A percentile compares a stretch with the other conserved stretches of the same genome.
Evolutionary conservation across 2,888 invertebrate species (phyloP).

Genomic region (Crematogaster levior): DNA sequence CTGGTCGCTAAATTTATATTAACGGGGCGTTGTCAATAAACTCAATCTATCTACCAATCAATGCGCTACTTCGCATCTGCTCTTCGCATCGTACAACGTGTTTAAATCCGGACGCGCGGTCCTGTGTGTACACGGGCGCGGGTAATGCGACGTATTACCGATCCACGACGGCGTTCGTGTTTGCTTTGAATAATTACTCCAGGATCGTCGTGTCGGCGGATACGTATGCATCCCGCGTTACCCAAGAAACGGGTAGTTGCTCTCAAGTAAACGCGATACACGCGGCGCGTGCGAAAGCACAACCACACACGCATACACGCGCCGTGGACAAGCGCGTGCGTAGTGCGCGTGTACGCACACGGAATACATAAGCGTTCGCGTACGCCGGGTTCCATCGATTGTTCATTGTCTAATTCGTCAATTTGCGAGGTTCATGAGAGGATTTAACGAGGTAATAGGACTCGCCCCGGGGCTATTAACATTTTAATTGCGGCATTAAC

Average conservation of each 20-base stretch:
- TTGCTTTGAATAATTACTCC: slow-evolving; percentile 76
- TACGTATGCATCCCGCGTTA: slow-evolving; percentile 56
- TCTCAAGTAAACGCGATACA: slow-evolving; percentile 67
- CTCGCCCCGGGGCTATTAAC: slow-evolving; percentile 36
- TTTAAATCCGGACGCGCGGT: slow-evolving; percentile 36
- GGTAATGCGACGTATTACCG: slow-evolving; percentile 69
- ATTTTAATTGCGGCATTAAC: slow-evolving; percentile 52
- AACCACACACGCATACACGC: neutral
- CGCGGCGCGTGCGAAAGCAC: slow-evolving; percentile 2
- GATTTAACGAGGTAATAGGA: slow-evolving; percentile 52
- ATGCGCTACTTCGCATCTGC: slow-evolving; percentile 32
- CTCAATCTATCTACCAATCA: neutral
- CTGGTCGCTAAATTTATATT: neutral
- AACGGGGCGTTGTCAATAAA: neutral
- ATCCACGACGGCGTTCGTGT: slow-evolving; percentile 69
- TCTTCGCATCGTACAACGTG: slow-evolving; percentile 18
- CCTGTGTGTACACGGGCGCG: slow-evolving; percentile 48
- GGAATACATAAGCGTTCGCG: slow-evolving; percentile 63
- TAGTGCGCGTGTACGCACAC: slow-evolving; percentile 43
- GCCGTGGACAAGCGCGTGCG: neutral
- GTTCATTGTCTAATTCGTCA: slow-evolving; percentile 49
- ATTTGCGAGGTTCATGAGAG: slow-evolving; percentile 54
- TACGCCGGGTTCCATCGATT: slow-evolving; percentile 41
- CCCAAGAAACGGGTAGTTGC: slow-evolving; percentile 54
- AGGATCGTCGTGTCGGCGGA: slow-evolving; percentile 61